These are phyloP conservation scores for Halcyon leucocephala DNA, from an alignment of 2,797 vertebrate species.

Conservation along the genomic window DNA sequence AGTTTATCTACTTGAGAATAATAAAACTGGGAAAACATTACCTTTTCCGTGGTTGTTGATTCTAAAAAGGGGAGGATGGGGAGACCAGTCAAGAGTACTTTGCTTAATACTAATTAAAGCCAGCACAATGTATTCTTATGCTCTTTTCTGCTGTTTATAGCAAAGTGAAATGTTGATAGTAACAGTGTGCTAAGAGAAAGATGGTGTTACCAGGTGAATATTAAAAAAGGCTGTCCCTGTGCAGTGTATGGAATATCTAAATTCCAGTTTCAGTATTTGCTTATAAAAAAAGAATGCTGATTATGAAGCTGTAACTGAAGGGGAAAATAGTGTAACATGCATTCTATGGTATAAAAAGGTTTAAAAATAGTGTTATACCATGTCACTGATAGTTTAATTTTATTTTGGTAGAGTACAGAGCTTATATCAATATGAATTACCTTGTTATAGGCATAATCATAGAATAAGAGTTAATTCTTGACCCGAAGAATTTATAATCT, in stretches of 20 bases:
- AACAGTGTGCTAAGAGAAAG: neutral
- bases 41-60: neutral
- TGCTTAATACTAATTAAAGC: neutral
- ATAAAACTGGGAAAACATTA: neutral
- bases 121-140: neutral
- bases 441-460: neutral
- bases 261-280: neutral
- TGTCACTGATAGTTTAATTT: neutral
- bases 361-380: neutral
- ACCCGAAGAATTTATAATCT: neutral
- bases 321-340: neutral
- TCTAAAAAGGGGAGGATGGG: neutral
- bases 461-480: neutral
- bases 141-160: neutral
- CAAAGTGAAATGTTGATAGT: neutral
- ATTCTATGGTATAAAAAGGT: neutral
- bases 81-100: neutral
- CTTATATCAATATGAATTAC: neutral
- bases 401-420: neutral
- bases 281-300: neutral
- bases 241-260: neutral
- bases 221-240: neutral
- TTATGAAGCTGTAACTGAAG: neutral
- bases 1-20: neutral
- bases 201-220: neutral